Conservation (phyloP, 2,797 vertebrate species). For the Octomys mimax region DNA sequence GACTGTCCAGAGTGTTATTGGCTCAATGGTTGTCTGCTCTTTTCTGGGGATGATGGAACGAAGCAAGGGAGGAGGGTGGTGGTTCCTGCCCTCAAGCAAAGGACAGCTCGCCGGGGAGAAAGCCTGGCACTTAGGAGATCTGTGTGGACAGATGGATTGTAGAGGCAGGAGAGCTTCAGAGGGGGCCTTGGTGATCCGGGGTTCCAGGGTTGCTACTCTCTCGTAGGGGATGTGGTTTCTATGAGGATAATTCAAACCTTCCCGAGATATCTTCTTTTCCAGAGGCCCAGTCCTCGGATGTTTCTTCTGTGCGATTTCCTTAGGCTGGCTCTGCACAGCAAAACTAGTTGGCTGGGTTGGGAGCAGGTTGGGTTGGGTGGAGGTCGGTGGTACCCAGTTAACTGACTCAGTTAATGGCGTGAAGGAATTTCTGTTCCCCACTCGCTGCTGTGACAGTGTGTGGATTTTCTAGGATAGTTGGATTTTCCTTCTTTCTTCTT, state of each 20-base stretch:
- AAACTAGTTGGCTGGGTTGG: background rate
- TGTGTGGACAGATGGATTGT: conserved; percentile 54
- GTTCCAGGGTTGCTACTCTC: background rate
- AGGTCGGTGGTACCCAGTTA: background rate
- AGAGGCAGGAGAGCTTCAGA: background rate
- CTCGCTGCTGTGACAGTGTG: background rate
- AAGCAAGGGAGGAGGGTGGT: background rate
- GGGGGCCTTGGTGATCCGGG: background rate
- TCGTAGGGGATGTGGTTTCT: background rate
- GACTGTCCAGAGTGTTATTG: background rate
- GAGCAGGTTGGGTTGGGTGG: background rate
- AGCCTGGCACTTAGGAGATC: conserved; percentile 34
- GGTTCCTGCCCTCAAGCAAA: conserved; percentile 26
- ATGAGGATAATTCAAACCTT: background rate
- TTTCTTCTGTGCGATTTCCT: background rate
- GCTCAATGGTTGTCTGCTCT: conserved; percentile 26
- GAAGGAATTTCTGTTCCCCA: background rate
- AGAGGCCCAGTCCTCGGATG: background rate
- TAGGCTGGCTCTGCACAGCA: background rate
- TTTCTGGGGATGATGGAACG: background rate
- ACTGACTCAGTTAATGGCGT: too few species aligned
- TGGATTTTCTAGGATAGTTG: background rate
- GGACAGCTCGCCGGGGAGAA: conserved; percentile 47
- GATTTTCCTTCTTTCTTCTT: conserved; percentile 17
- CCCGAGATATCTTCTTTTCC: background rate